Base-by-base conservation (phyloP, 2,797 vertebrate species). In the Sebastes steindachneri region DNA sequence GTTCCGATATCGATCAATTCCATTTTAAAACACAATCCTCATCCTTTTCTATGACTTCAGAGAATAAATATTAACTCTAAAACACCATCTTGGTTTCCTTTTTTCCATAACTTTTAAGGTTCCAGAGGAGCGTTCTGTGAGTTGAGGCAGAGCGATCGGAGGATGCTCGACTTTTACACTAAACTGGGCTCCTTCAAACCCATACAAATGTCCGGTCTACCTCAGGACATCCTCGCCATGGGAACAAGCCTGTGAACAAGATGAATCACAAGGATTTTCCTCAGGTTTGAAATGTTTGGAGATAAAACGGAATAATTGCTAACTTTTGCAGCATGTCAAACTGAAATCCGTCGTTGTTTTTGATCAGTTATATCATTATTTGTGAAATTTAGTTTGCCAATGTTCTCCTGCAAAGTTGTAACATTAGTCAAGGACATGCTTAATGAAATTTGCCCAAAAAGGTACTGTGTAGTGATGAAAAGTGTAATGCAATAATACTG, bases 91-190 rank as follows among this genome's bases (percentile, higher is more conserved):
- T 54, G 26, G 14, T 9, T 28, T 60, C 67, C 7, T 25, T 3
- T 3, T 23, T 75, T 21, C 10, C 3, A 3, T 48, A 31, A 41
- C 15, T 58, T 37, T 60, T 5, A 86, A 99, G 99, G 99, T 63
- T 99, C 98, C 76, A 96, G 94, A 82, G 98, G 98, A 59, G 97
- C 94, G 73, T 98, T 99, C 91, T 98, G 97, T 86, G 98, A 99
- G 95, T 92, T 98, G 92, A 96, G 97, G 93, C 96, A 96, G 59
- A 95, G 93, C 51, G 95, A 99, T 92, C 96, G 94, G 88, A 96
- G 97, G 91, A 99, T 98, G 96, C 71, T 98, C 37, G 95, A 97
- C 87, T 98, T 99, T 80, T 98, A 97, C 94, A 97, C 96, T 86
- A 97, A 97, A 72, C 94, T 97, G 66, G 96, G 96, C 84, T 96